phyloP scores from a whole-genome alignment of 2,113 vertebrate species.

The Piaya cayana region DNA sequence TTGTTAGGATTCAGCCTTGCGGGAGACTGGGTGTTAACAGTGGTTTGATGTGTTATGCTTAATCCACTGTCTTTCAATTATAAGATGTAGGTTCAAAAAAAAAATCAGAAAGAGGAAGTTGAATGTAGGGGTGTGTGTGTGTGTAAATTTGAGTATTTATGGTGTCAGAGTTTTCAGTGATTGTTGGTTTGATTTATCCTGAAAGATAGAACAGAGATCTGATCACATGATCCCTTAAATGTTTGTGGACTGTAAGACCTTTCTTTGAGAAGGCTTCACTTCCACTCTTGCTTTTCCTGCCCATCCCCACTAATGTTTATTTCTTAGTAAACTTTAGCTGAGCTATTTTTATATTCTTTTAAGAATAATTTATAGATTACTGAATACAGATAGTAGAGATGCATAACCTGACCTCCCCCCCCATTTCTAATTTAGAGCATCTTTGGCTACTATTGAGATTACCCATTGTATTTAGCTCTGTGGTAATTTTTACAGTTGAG shows the following conservation, averaged over 20 bases:
- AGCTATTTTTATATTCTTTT: not conserved
- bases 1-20: constrained; percentile 73
- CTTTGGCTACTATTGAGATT: constrained; percentile 17
- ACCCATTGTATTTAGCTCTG: not conserved
- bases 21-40: constrained; percentile 71
- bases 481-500: constrained; percentile 42
- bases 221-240: not conserved
- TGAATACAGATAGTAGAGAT: not conserved
- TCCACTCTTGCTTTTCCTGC: not conserved
- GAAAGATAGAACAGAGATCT: not conserved
- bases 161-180: not conserved
- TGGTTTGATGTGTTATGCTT: constrained; percentile 64
- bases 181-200: not conserved
- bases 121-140: too few relatives aligned
- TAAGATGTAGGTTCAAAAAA: constrained; percentile 32
- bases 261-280: not conserved
- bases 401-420: not conserved
- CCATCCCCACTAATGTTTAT: not conserved
- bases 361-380: not conserved
- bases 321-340: not conserved
- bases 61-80: constrained; percentile 63
- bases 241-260: not conserved
- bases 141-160: not conserved
- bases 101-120: not conserved
- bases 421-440: not conserved